phyloP scores from a whole-genome alignment of 2,113 vertebrate species.

The Bubalus kerabau region DNA sequence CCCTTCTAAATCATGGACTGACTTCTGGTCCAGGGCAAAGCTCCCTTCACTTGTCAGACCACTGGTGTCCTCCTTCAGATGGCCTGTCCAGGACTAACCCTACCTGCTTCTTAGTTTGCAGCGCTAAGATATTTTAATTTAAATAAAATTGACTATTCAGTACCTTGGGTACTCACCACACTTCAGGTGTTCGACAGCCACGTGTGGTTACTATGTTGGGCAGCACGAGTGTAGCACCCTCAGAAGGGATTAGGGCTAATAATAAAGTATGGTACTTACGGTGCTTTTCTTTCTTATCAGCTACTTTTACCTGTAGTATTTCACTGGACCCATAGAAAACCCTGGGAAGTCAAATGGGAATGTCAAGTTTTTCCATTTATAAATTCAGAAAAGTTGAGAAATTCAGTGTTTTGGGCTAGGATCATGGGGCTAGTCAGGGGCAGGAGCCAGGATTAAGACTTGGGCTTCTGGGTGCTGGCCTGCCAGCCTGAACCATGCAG shows the following conservation, averaged over 20 bases:
- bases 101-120: neutral
- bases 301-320: neutral
- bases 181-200: neutral
- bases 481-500: neutral
- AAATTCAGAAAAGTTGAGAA: constrained; percentile 5
- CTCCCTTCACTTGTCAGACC: neutral
- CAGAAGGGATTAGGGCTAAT: neutral
- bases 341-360: neutral
- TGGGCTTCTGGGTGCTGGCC: neutral
- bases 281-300: neutral
- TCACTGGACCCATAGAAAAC: neutral
- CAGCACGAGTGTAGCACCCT: neutral
- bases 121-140: neutral
- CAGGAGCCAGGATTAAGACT: neutral
- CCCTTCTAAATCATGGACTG: neutral
- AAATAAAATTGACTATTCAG: neutral
- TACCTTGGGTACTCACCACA: neutral
- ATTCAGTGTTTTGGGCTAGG: neutral
- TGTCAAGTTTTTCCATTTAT: neutral
- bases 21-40: neutral
- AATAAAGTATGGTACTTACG: neutral
- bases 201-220: neutral
- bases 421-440: neutral
- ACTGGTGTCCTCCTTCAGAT: neutral
- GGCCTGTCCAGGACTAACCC: neutral